phyloP scores from a whole-genome alignment of 2,888 invertebrate genomes.

The Siphonodentalium dalli region DNA sequence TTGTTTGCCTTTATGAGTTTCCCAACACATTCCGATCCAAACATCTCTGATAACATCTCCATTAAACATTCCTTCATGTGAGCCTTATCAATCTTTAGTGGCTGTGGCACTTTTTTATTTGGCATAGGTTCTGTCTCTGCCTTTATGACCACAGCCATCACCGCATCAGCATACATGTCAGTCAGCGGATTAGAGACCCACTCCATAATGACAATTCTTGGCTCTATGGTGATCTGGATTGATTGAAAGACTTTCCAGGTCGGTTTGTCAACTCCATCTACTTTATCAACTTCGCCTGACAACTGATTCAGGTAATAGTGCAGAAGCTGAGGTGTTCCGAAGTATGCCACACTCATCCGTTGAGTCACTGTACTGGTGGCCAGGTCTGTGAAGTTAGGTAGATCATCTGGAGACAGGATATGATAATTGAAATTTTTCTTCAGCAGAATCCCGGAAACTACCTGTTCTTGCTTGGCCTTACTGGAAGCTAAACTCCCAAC shows the following conservation, averaged over 20 bases:
- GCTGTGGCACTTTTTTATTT: conserved; percentile 55
- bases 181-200: conserved; percentile 95
- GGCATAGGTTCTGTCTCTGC: conserved; percentile 54
- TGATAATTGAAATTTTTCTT: conserved; percentile 99
- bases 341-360: conserved; percentile 88
- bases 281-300: conserved; percentile 59
- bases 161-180: conserved; percentile 98
- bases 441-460: conserved; percentile 90
- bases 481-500: conserved; percentile 91
- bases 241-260: conserved; percentile 80
- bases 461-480: conserved; percentile 77
- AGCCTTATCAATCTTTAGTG: conserved; percentile 83
- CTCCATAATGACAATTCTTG: conserved; percentile 85
- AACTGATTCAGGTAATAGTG: conserved; percentile 66
- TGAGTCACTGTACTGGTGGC: conserved; percentile 92
- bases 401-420: conserved; percentile 86
- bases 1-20: conserved; percentile 92
- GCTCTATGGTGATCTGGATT: conserved; percentile 82
- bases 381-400: conserved; percentile 96
- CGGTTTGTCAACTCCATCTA: conserved; percentile 35
- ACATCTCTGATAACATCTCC: conserved; percentile 92
- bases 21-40: conserved; percentile 90
- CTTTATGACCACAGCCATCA: conserved; percentile 83
- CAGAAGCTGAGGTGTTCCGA: conserved; percentile 73
- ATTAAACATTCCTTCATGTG: conserved; percentile 90